These are phyloP conservation scores for Epistrophella euchroma DNA, from an alignment of 2,888 invertebrate genomes.

Conservation along the genomic window DNA sequence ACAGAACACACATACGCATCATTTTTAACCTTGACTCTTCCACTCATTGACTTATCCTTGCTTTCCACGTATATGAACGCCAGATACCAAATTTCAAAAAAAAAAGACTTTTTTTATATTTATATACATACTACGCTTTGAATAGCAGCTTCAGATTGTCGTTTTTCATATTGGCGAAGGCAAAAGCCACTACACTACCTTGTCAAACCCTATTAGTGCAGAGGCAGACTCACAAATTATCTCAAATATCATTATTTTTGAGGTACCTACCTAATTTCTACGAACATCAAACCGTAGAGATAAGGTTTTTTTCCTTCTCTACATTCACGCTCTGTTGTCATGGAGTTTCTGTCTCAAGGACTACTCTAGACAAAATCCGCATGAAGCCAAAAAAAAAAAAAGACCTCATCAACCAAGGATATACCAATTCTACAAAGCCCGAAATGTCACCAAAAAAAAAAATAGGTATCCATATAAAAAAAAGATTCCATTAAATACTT, in stretches of 20 bases:
- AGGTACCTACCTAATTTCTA: slow-evolving; percentile 22
- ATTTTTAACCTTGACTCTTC: background rate
- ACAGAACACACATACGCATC: background rate
- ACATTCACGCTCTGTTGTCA: background rate
- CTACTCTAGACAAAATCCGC: background rate
- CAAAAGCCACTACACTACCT: slow-evolving; percentile 1
- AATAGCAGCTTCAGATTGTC: background rate
- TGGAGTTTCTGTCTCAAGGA: slow-evolving; percentile 39
- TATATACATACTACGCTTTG: background rate
- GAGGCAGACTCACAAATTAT: slow-evolving; percentile 11
- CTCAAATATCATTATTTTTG: slow-evolving; percentile 36
- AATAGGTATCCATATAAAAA: background rate
- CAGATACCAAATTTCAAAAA: background rate
- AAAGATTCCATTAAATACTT: slow-evolving; percentile 25
- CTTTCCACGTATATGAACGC: background rate
- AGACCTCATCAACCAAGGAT: slow-evolving; percentile 19
- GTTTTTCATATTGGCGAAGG: background rate
- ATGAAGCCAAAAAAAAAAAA: background rate
- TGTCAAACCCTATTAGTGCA: slow-evolving; percentile 32
- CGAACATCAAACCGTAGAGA: slow-evolving; percentile 25
- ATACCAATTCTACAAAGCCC: slow-evolving; percentile 6
- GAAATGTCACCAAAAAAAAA: background rate
- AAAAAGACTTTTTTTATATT: background rate
- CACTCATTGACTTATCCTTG: background rate
- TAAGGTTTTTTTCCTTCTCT: background rate